Evolutionary conservation across 2,113 vertebrate genomes (phyloP), one percentile per base, ranked within the genome.

Genomic region (Edolisoma coerulescens): DNA sequence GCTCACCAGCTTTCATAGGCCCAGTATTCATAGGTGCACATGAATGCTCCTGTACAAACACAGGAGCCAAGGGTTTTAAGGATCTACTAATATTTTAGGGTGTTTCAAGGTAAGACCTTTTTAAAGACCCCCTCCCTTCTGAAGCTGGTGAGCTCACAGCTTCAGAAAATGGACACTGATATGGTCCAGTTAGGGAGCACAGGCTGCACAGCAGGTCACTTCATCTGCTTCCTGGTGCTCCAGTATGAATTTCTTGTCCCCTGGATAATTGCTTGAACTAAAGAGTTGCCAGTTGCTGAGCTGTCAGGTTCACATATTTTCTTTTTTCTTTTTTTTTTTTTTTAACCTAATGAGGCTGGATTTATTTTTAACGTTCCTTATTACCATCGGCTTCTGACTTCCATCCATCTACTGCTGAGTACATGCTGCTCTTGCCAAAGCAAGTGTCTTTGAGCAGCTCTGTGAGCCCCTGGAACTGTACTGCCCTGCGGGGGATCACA

Each of bases 331-430:
- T 14, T 56, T 47, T 52, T 28, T 65, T 33, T 69, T 68, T 85
- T 67, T 56, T 60, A 84, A 63, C 53, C 61, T 96, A 79, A 96
- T 91, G 76, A 96, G 61, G 37, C 87, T 89, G 67, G 87, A 96
- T 95, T 96, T 95, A 94, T 96, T 95, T 96, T 91, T 96, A 94
- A 87, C 8, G 0, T 54, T 82, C 45, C 74, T 73, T 94, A 76
- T 95, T 96, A 85, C 84, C 59, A 61, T 59, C 63, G 18, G 2
- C 87, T 85, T 91, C 87, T 94, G 87, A 79, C 87, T 95, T 87
- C 81, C 74, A 89, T 94, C 86, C 64, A 60, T 91, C 52, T 44
- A 87, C 77, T 81, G 81, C 87, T 76, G 93, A 68, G 84, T 60
- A 91, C 69, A 19, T 11, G 53, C 93, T 94, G 89, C 84, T 92